Conservation (phyloP, 2,888 invertebrate species). For the Drosophila monieri region DNA sequence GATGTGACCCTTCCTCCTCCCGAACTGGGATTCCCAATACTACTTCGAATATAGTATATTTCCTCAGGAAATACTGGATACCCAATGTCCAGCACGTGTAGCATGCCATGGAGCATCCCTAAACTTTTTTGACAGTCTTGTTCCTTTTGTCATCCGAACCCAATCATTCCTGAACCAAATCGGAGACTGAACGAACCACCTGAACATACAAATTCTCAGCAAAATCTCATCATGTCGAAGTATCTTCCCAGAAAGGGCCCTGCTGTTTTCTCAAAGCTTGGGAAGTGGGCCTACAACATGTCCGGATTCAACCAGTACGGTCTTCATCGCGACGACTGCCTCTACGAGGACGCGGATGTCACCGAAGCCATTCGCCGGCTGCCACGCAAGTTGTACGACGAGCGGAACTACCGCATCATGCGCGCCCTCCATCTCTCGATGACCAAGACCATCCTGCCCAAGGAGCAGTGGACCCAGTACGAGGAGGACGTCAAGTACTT, state of each 20-base stretch:
- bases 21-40: no score
- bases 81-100: background rate
- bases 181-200: constrained; percentile 29
- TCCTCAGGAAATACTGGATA: no score
- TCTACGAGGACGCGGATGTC: constrained; percentile 90
- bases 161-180: constrained; percentile 43
- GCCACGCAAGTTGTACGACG: constrained; percentile 90
- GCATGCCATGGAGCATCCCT: background rate
- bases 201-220: constrained; percentile 29
- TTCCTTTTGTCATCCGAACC: background rate
- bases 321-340: constrained; percentile 91
- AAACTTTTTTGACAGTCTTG: no score
- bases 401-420: constrained; percentile 92
- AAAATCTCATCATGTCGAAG: constrained; percentile 73
- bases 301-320: constrained; percentile 92
- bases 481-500: constrained; percentile 94
- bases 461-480: constrained; percentile 95
- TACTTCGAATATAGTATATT: no score
- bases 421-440: constrained; percentile 92
- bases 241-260: constrained; percentile 82
- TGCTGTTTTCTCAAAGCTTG: constrained; percentile 84
- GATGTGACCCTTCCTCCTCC: background rate
- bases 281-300: constrained; percentile 90
- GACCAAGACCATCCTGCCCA: constrained; percentile 92
- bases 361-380: constrained; percentile 92